Percentiles rank a stretch among this genome's conserved stretches.
Conservation (phyloP, 2,888 invertebrate genomes). For the Mythimna vitellina region DNA sequence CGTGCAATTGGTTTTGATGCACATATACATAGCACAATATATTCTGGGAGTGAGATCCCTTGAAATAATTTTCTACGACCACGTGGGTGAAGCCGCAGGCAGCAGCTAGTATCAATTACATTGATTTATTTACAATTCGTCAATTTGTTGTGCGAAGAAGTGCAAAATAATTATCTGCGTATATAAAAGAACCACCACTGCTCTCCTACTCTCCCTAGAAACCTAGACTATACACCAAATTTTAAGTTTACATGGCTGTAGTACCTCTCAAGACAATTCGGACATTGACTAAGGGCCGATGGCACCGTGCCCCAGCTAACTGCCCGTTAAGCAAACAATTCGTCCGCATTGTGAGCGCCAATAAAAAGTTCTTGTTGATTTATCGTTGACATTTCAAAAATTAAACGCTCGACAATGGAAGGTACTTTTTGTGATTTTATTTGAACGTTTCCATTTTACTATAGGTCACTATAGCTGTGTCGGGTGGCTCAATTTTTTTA, state of each 20-base stretch:
- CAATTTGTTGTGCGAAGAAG: too few species aligned
- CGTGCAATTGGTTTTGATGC: too few species aligned
- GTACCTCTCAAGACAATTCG: conserved; percentile 7
- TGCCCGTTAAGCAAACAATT: conserved; percentile 55
- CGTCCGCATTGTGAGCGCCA: conserved; percentile 52
- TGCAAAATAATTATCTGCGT: too few species aligned
- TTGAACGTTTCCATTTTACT: background rate
- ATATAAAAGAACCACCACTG: too few species aligned
- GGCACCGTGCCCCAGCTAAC: conserved; percentile 26
- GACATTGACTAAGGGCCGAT: background rate
- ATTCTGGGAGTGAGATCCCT: too few species aligned
- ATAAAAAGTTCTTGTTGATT: conserved; percentile 61
- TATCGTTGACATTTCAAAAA: conserved; percentile 50
- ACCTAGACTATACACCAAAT: background rate
- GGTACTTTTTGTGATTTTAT: conserved; percentile 38
- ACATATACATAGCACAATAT: too few species aligned
- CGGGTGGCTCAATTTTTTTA: too few species aligned
- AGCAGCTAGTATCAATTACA: too few species aligned
- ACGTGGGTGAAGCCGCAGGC: too few species aligned
- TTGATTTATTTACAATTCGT: too few species aligned
- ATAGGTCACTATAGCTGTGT: background rate
- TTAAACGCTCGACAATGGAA: conserved; percentile 7
- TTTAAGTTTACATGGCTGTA: too few species aligned
- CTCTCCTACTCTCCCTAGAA: background rate
- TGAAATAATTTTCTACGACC: too few species aligned